Evolutionary conservation across 2,797 vertebrate genomes (phyloP).

Genomic region (Tragopan temminckii): DNA sequence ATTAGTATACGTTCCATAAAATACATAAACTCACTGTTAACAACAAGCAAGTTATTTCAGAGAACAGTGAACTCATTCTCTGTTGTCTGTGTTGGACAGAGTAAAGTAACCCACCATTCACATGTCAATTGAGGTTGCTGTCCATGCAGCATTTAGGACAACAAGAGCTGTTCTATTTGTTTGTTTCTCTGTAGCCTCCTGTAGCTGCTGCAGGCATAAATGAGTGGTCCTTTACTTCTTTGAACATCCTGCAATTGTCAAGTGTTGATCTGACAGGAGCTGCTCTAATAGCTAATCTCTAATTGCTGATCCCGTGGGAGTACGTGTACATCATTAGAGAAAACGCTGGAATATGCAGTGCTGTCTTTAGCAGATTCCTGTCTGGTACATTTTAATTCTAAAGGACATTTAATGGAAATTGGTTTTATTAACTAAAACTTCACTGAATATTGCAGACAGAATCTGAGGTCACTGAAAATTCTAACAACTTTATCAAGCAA

Average conservation of each 20-base stretch:
- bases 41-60: neutral
- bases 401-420: neutral
- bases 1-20: fast-evolving
- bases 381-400: neutral
- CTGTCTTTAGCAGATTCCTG: neutral
- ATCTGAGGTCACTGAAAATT: neutral
- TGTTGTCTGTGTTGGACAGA: neutral
- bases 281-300: neutral
- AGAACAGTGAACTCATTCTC: neutral
- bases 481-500: neutral
- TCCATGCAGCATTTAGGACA: neutral
- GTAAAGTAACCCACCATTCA: neutral
- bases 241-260: neutral
- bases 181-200: neutral
- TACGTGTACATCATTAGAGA: neutral
- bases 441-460: neutral
- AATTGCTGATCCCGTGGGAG: neutral
- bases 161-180: neutral
- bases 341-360: neutral
- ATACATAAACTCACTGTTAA: neutral
- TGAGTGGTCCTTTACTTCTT: neutral
- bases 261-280: neutral
- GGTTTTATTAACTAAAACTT: neutral
- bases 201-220: neutral
- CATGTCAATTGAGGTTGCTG: neutral